phyloP scores from a whole-genome alignment of 2,888 invertebrate species.

The Atethmia centrago region DNA sequence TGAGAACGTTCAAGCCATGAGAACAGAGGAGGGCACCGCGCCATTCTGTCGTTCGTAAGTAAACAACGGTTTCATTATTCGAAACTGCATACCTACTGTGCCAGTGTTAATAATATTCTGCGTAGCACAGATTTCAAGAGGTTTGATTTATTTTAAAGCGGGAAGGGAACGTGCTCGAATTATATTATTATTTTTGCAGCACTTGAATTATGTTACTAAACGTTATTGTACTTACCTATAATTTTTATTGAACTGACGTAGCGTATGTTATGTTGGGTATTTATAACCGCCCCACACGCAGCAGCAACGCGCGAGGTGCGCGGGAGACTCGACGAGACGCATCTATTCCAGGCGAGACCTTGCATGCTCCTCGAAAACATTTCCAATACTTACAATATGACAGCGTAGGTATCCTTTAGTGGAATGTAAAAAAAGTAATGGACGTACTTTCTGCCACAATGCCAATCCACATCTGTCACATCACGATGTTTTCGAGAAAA shows the following conservation, averaged over 20 bases:
- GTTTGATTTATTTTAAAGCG: constrained; percentile 44
- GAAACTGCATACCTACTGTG: constrained; percentile 49
- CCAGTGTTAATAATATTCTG: constrained; percentile 54
- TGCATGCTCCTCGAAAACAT: constrained; percentile 73
- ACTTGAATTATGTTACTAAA: constrained; percentile 71
- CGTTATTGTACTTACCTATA: constrained; percentile 69
- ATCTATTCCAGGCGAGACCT: constrained; percentile 88
- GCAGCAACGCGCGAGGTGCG: constrained; percentile 80
- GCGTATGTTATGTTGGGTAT: constrained; percentile 81
- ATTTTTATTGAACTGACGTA: constrained; percentile 79
- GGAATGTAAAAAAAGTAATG: neutral
- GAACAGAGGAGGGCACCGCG: constrained; percentile 79
- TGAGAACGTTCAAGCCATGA: constrained; percentile 84
- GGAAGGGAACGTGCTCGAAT: constrained; percentile 38
- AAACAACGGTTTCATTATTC: constrained; percentile 67
- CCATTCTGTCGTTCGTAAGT: constrained; percentile 70
- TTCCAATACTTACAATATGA: constrained; percentile 35
- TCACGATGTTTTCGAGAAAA: neutral
- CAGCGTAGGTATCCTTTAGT: constrained; percentile 36
- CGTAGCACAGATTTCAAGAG: constrained; percentile 50
- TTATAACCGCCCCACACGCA: constrained; percentile 89
- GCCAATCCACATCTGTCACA: neutral
- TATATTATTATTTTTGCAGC: constrained; percentile 63
- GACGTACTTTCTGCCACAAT: neutral
- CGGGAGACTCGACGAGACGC: constrained; percentile 83